A percentile compares a stretch with the other conserved stretches of the same genome.
phyloP scores from a whole-genome alignment of 2,113 vertebrate species.

The Zapornia atra region DNA sequence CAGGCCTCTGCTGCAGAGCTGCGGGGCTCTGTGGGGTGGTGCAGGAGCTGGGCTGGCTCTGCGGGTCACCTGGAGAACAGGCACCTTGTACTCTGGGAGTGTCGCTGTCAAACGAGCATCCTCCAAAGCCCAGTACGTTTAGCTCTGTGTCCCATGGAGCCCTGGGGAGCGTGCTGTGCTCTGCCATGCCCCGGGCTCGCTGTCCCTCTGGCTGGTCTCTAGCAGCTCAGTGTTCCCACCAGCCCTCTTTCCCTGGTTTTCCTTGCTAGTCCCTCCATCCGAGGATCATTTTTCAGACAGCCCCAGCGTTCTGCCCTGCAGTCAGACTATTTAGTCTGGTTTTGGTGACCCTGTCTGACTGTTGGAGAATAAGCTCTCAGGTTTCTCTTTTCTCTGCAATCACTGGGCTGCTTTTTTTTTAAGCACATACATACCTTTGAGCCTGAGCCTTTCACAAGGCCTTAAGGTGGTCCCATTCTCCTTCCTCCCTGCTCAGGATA shows the following conservation, averaged over 20 bases:
- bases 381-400: constrained; percentile 73
- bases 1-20: rapidly evolving
- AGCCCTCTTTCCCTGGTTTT: neutral
- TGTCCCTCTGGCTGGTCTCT: neutral
- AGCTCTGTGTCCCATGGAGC: rapidly evolving
- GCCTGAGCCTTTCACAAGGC: constrained; percentile 34
- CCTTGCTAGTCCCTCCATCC: constrained; percentile 36
- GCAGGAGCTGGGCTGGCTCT: neutral
- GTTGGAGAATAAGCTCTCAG: constrained; percentile 71
- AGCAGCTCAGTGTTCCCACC: neutral
- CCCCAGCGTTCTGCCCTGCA: constrained; percentile 61
- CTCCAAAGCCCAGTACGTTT: too few relatives aligned
- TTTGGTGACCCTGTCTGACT: constrained; percentile 84
- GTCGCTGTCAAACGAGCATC: neutral
- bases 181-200: too few relatives aligned
- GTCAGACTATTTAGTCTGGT: constrained; percentile 89
- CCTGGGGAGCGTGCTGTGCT: neutral
- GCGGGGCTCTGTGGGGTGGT: neutral
- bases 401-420: neutral
- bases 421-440: constrained; percentile 69
- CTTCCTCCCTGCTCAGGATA: neutral
- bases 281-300: constrained; percentile 80
- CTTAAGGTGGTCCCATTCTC: constrained; percentile 33
- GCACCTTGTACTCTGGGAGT: rapidly evolving
- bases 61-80: rapidly evolving